These are phyloP conservation scores for Camponotus pennsylvanicus DNA, from an alignment of 1,140 invertebrate species.

Conservation along the genomic window DNA sequence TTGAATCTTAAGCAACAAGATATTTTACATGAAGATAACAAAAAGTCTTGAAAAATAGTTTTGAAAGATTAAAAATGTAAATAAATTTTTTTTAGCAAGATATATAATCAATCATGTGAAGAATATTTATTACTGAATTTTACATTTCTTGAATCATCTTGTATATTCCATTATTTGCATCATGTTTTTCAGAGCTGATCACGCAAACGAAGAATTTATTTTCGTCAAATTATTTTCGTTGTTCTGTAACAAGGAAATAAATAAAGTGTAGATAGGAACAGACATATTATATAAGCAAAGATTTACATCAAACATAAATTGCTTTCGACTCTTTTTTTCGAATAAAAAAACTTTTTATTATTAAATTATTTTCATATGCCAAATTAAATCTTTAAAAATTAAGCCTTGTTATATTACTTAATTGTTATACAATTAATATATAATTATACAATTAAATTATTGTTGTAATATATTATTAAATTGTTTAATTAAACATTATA, in stretches of 20 bases:
- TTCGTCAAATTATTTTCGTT: slow-evolving; percentile 41
- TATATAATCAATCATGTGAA: not conserved
- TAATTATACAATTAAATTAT: too few species aligned
- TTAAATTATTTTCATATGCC: not conserved
- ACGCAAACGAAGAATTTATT: slow-evolving; percentile 50
- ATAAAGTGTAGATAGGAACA: slow-evolving; percentile 6
- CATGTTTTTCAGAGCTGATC: slow-evolving; percentile 5
- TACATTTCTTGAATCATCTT: not conserved
- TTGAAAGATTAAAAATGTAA: not conserved
- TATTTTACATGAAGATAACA: not conserved
- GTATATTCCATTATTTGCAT: not conserved
- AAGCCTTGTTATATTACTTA: too few species aligned
- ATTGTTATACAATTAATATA: too few species aligned
- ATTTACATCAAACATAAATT: slow-evolving; percentile 26
- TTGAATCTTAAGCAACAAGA: not conserved
- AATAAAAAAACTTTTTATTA: slow-evolving; percentile 3
- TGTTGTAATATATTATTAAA: too few species aligned
- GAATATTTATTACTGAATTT: not conserved
- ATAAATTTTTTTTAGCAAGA: not conserved
- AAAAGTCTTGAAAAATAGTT: not conserved
- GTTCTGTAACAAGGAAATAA: slow-evolving; percentile 24
- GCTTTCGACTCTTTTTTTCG: slow-evolving; percentile 2
- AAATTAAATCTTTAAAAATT: not conserved
- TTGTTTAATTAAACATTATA: too few species aligned
- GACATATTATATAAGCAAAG: slow-evolving; percentile 5